Percentiles rank a stretch among this genome's conserved stretches.
phyloP scores from a whole-genome alignment of 2,113 vertebrate species.

The Datnioides undecimradiatus region DNA sequence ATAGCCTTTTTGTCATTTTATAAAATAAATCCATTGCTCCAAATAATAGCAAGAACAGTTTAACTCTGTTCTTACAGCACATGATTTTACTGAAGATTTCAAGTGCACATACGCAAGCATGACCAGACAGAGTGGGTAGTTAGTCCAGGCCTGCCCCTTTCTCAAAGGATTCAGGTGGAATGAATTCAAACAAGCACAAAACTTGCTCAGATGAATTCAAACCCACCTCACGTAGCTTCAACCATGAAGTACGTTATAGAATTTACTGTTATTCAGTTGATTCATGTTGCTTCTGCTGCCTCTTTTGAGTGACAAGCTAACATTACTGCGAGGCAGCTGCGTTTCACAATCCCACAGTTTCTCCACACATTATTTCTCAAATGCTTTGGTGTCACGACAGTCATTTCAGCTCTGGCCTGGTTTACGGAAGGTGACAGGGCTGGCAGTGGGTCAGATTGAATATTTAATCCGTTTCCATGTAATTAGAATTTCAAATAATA shows the following conservation, averaged over 20 bases:
- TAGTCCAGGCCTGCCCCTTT: background rate
- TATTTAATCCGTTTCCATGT: background rate
- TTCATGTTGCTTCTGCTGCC: background rate
- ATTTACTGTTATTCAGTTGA: background rate
- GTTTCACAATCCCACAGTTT: background rate
- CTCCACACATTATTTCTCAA: background rate
- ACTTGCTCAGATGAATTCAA: background rate
- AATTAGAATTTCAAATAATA: background rate
- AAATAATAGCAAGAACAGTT: background rate
- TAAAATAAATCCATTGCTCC: fast-evolving
- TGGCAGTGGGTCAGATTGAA: background rate
- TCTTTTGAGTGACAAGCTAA: background rate
- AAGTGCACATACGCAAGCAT: background rate
- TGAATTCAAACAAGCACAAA: background rate
- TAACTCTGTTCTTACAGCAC: no score
- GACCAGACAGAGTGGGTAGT: background rate
- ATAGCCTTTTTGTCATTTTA: no score
- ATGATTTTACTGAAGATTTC: background rate
- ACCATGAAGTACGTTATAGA: no score
- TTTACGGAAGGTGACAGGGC: background rate
- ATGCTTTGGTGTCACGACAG: background rate
- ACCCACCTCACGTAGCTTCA: background rate
- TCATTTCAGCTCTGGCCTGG: no score
- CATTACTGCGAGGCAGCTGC: background rate
- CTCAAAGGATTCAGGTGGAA: background rate